Evolutionary conservation across 2,113 vertebrate genomes (phyloP).

Genomic region (Nematolebias whitei): DNA sequence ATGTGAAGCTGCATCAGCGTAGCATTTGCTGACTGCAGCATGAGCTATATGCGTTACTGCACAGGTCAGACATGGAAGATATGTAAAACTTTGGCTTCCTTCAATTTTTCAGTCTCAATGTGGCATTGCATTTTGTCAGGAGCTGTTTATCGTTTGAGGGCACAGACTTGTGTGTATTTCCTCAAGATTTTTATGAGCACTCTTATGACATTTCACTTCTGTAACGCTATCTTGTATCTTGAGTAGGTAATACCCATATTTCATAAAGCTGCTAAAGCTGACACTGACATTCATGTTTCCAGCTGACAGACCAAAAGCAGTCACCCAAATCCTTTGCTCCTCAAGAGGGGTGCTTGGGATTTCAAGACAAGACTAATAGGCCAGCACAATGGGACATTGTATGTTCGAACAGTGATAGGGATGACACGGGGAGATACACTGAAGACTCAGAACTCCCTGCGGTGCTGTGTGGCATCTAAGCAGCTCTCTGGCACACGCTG

Average conservation of each 20-base stretch:
- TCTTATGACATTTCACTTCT: not conserved
- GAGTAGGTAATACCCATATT: slow-evolving; percentile 11
- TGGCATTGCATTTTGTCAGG: slow-evolving; percentile 10
- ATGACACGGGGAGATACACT: slow-evolving; percentile 54
- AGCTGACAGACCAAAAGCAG: slow-evolving; percentile 38
- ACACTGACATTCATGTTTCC: slow-evolving; percentile 16
- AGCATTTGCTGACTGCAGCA: not conserved
- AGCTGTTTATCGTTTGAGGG: slow-evolving; percentile 12
- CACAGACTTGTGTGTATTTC: slow-evolving; percentile 1
- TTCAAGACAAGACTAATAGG: slow-evolving; percentile 56
- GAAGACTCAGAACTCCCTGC: slow-evolving; percentile 41
- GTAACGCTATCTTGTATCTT: slow-evolving; percentile 12
- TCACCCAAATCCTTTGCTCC: slow-evolving; percentile 46
- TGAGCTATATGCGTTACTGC: not conserved
- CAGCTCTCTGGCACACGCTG: slow-evolving; percentile 46
- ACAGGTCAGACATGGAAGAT: not conserved
- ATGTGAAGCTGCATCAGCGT: not conserved
- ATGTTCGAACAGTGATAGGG: slow-evolving; percentile 43
- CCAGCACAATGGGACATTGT: slow-evolving; percentile 57
- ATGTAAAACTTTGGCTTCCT: not conserved
- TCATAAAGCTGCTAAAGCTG: slow-evolving; percentile 22
- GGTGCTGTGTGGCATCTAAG: slow-evolving; percentile 52
- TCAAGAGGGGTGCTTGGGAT: slow-evolving; percentile 54
- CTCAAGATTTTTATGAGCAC: slow-evolving; percentile 1
- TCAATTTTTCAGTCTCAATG: slow-evolving; percentile 5